These are phyloP conservation scores for Sylvicola fuscatus DNA, from an alignment of 2,888 invertebrate species.

Conservation along the genomic window DNA sequence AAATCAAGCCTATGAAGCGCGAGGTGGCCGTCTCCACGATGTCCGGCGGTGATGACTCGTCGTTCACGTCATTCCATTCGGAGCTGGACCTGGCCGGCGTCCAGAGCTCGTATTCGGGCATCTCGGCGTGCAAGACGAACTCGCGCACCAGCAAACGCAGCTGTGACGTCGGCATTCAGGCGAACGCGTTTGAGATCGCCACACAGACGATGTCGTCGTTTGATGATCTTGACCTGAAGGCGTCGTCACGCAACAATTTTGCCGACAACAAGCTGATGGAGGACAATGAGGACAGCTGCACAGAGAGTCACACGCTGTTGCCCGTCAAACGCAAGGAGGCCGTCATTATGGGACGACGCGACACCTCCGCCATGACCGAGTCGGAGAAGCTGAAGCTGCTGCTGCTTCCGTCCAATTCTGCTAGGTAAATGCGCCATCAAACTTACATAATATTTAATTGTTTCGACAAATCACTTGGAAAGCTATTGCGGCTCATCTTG, in stretches of 20 bases:
- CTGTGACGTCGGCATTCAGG: conserved; percentile 35
- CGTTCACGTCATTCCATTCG: conserved; percentile 21
- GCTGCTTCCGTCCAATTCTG: conserved; percentile 20
- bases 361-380: conserved; percentile 20
- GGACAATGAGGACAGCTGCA: conserved; percentile 1
- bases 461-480: too few relatives aligned
- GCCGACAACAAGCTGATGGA: conserved; percentile 12
- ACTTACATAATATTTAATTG: too few relatives aligned
- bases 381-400: conserved; percentile 26
- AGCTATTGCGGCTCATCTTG: too few relatives aligned
- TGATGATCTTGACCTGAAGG: conserved; percentile 5
- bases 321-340: conserved; percentile 4
- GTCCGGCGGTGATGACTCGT: conserved; percentile 15
- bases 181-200: conserved; percentile 31
- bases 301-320: conserved; percentile 17
- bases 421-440: too few relatives aligned
- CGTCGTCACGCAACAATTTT: conserved; percentile 3
- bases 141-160: conserved; percentile 32
- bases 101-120: conserved; percentile 27
- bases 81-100: conserved; percentile 24
- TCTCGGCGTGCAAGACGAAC: conserved; percentile 24
- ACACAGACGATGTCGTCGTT: conserved; percentile 20
- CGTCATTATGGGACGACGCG: conserved; percentile 7
- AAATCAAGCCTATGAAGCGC: conserved; percentile 5
- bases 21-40: background rate